Conservation (phyloP, 2,797 vertebrate species). For the Macrochelys suwanniensis region DNA sequence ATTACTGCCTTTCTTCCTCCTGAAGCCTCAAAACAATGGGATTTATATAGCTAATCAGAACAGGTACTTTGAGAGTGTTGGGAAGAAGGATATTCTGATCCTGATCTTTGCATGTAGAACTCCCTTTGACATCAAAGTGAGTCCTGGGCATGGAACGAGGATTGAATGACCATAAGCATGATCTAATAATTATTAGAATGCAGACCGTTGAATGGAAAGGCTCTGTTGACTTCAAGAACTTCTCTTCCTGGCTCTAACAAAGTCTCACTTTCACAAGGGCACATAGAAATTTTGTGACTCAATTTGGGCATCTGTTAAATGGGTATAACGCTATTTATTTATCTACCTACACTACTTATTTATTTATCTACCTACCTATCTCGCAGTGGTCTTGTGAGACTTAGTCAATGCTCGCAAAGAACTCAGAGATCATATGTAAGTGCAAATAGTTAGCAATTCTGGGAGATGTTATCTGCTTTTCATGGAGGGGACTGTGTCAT, state of each 20-base stretch:
- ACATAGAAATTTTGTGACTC: neutral
- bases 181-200: neutral
- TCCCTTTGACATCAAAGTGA: no score
- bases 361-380: no score
- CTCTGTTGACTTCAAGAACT: neutral
- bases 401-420: no score
- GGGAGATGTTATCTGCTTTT: neutral
- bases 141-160: neutral
- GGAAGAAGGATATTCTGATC: no score
- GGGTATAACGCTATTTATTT: no score
- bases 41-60: neutral
- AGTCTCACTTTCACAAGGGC: neutral
- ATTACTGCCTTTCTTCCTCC: neutral
- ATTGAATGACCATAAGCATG: neutral
- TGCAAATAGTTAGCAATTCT: no score
- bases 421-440: no score
- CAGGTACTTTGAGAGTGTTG: neutral
- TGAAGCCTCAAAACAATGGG: slow-evolving; percentile 1
- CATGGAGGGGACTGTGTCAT: no score
- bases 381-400: no score
- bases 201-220: neutral
- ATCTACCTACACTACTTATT: no score
- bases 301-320: neutral
- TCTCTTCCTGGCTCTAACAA: neutral
- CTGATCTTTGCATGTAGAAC: no score